Base-by-base conservation (phyloP, 2,797 vertebrate genomes). In the Schizopygopsis pylzovi region DNA sequence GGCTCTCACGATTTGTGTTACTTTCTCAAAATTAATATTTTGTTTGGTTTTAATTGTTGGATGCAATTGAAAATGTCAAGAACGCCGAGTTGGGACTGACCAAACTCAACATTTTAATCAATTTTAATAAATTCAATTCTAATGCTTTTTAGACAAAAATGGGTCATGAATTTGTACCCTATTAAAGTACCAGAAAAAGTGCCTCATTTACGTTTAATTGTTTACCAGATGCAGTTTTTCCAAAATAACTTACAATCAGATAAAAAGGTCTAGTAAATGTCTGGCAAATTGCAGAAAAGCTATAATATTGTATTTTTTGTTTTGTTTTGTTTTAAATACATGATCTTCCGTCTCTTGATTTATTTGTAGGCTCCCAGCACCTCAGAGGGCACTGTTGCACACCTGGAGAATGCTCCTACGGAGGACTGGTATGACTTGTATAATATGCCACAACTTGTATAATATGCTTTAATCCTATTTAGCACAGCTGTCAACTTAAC, bases 361-460 rank as follows among this genome's bases (percentile, higher is more conserved):
- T 47, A 59, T 22, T 93, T 92, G 68, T 92, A 99, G 98, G 89
- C 95, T 61, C 93, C 96, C 89, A 93, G 93, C 92, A 93, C 95
- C 41, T 93, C 94, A 1, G 94, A 96, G 91, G 92, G 92, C 89
- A 89, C 92, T 3, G 89, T 93, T 89, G 93, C 92, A 68, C 90
- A 90, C 79, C 92, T 91, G 88, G 91, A 93, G 87, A 83, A 91
- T 72, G 92, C 92, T 87, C 87, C 79, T 0, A 92, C 93, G 56
- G 93, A 92, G n/a, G 93, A 96, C 25, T 98, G 98, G 98, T 99
- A 91, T 93, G 96, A 47, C 65, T 76, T 52, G 33, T 56, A 18
- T 49, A 65, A 67, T 52, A 63, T 59, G 47, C 20, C 25, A 9
- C 25, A n/a, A 47, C 65, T 76, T 52, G 33, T 45, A 18, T 49